These are phyloP conservation scores for Progne subis DNA, from an alignment of 2,113 vertebrate genomes.

Conservation along the genomic window DNA sequence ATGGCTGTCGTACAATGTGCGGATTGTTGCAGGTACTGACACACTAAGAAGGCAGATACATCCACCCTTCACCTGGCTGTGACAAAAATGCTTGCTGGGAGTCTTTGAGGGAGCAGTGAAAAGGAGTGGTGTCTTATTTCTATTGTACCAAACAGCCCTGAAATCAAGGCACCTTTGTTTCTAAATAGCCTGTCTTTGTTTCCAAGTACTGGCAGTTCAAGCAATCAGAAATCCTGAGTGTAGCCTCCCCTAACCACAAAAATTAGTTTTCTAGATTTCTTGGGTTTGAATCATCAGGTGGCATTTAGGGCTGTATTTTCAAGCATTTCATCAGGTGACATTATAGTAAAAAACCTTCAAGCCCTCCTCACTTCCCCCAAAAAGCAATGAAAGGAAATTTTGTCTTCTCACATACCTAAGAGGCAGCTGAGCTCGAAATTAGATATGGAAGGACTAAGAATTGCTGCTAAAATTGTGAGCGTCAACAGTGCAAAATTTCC, in stretches of 20 bases:
- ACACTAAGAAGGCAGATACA: neutral
- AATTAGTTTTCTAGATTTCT: neutral
- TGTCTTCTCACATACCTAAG: neutral
- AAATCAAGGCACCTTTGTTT: slow-evolving; percentile 40
- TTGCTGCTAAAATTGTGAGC: neutral
- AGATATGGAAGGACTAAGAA: neutral
- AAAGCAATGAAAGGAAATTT: neutral
- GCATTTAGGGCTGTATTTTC: slow-evolving; percentile 4
- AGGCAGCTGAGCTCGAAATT: neutral
- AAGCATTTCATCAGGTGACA: neutral
- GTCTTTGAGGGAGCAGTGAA: neutral
- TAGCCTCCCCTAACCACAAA: neutral
- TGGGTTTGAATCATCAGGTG: neutral
- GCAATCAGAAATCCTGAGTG: neutral
- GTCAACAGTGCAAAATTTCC: neutral
- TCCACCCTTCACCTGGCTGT: neutral
- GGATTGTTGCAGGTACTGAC: neutral
- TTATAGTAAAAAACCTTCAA: neutral
- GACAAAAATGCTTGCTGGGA: neutral
- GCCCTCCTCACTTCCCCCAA: neutral
- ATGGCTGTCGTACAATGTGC: fast-evolving
- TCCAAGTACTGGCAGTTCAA: neutral
- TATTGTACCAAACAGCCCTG: neutral
- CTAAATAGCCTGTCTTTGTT: slow-evolving; percentile 26
- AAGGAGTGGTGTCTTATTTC: neutral